These are phyloP conservation scores for Pelvicachromis taeniatus DNA, from an alignment of 2,113 vertebrate genomes.

Conservation along the genomic window DNA sequence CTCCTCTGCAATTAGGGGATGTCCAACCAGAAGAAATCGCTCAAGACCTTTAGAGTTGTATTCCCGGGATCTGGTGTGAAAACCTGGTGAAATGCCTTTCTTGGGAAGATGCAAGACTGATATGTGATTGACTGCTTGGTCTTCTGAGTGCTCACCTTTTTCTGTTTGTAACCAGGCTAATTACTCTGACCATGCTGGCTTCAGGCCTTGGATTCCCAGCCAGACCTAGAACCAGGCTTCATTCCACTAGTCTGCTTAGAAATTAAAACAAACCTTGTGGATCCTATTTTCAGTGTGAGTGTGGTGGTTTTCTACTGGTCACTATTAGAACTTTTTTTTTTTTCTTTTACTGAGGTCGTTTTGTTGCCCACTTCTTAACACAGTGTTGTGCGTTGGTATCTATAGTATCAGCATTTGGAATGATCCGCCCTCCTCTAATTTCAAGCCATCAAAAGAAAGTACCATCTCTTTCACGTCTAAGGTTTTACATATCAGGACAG, in stretches of 20 bases:
- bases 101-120: not conserved
- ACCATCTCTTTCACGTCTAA: not conserved
- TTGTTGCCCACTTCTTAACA: not conserved
- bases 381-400: not conserved
- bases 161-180: not conserved
- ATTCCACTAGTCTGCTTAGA: no score
- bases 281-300: not conserved
- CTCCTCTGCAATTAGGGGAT: not conserved
- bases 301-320: not conserved
- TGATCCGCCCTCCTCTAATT: not conserved
- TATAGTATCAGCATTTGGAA: not conserved
- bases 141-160: not conserved
- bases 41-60: not conserved
- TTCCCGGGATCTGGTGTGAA: not conserved
- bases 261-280: not conserved
- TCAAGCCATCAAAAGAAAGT: not conserved
- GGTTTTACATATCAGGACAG: not conserved
- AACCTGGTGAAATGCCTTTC: not conserved
- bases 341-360: not conserved
- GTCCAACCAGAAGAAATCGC: not conserved
- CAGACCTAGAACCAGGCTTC: no score
- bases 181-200: no score
- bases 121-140: not conserved
- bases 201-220: no score
- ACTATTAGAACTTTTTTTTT: not conserved